phyloP scores from a whole-genome alignment of 2,113 vertebrate genomes.

The Hemibates koningsi region DNA sequence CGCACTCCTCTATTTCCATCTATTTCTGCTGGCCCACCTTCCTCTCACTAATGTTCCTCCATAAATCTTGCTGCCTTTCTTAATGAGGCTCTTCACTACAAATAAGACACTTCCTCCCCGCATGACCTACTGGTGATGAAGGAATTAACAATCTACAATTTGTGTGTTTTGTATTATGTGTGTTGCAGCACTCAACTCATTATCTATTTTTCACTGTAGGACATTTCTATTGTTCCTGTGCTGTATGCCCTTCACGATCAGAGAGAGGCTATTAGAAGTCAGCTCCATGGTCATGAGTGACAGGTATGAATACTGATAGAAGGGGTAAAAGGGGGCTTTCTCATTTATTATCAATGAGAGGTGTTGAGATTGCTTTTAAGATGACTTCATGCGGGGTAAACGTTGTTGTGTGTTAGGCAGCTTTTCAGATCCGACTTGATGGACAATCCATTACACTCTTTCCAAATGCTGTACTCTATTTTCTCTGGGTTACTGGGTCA shows the following conservation, averaged over 20 bases:
- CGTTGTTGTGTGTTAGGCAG: slow-evolving; percentile 12
- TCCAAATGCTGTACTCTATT: slow-evolving; percentile 5
- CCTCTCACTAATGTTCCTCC: slow-evolving; percentile 37
- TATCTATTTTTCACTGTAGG: neutral
- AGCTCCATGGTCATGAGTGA: slow-evolving; percentile 40
- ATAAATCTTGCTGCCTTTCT: slow-evolving; percentile 51
- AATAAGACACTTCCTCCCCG: slow-evolving; percentile 3
- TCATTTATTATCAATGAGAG: slow-evolving; percentile 70
- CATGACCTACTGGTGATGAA: neutral
- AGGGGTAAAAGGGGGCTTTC: neutral
- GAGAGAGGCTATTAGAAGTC: slow-evolving; percentile 6
- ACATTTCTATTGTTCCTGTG: neutral
- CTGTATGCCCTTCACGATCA: neutral
- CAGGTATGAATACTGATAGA: slow-evolving; percentile 48
- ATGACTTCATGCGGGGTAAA: slow-evolving; percentile 41
- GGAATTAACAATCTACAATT: neutral
- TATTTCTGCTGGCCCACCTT: slow-evolving; percentile 30
- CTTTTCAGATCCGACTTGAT: neutral
- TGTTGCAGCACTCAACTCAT: neutral
- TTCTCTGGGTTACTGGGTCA: slow-evolving; percentile 44
- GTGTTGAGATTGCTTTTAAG: slow-evolving; percentile 57
- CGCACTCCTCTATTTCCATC: slow-evolving; percentile 21
- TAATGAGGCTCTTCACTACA: slow-evolving; percentile 51
- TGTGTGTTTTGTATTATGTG: neutral
- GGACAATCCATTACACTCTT: slow-evolving; percentile 13